Percentiles rank a stretch among this genome's conserved stretches.
Conservation (phyloP, 2,113 vertebrate genomes). For the Proteles cristata region DNA sequence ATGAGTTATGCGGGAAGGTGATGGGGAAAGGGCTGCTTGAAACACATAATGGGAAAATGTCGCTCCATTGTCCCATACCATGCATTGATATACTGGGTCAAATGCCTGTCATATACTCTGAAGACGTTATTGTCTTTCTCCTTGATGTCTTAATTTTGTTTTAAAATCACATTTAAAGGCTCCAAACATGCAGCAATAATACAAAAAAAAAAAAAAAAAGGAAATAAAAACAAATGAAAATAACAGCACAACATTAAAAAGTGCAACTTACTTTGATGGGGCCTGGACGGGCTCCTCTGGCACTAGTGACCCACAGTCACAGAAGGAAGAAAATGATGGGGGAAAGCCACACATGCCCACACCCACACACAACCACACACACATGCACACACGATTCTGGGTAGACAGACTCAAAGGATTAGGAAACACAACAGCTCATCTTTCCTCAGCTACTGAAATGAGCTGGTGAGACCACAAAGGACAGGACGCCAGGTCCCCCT, state of each 20-base stretch:
- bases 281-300: conserved; percentile 80
- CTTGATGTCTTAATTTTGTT: conserved; percentile 61
- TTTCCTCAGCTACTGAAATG: conserved; percentile 65
- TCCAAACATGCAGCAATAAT: conserved; percentile 81
- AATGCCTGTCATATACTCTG: conserved; percentile 44
- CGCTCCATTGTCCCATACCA: conserved; percentile 23
- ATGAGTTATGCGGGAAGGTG: neutral
- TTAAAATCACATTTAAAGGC: conserved; percentile 81
- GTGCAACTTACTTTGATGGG: conserved; percentile 83
- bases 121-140: conserved; percentile 65
- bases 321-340: conserved; percentile 62
- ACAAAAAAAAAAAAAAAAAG: conserved; percentile 40
- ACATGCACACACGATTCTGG: neutral
- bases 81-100: conserved; percentile 46
- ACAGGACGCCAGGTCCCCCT: conserved; percentile 66
- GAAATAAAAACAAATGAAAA: conserved; percentile 65
- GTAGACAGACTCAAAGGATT: conserved; percentile 52
- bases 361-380: neutral
- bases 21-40: neutral
- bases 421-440: conserved; percentile 74
- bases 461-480: conserved; percentile 67
- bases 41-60: neutral
- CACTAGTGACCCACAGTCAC: conserved; percentile 78
- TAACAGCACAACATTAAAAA: conserved; percentile 81
- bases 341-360: neutral